Percentiles rank a stretch among this genome's conserved stretches.
phyloP scores from a whole-genome alignment of 2,113 vertebrate genomes.

The Acrocephalus arundinaceus region DNA sequence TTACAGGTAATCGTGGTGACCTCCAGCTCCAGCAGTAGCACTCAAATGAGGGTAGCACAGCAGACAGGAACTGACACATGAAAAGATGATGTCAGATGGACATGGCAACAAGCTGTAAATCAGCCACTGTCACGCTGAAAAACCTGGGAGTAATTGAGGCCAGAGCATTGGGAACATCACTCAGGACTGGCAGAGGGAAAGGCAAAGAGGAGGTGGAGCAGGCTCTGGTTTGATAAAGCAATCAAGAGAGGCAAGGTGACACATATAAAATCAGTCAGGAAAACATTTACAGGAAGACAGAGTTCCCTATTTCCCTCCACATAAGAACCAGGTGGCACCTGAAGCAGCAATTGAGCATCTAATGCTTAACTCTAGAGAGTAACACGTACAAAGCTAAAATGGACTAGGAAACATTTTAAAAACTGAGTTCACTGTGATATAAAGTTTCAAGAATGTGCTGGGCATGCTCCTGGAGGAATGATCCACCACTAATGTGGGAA shows the following conservation, averaged over 20 bases:
- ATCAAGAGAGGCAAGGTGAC: neutral
- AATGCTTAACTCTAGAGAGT: neutral
- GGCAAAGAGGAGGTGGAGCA: neutral
- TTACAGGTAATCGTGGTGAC: neutral
- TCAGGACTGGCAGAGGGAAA: neutral
- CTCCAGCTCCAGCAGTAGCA: neutral
- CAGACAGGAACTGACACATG: neutral
- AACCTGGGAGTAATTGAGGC: neutral
- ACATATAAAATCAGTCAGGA: neutral
- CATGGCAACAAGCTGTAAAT: neutral
- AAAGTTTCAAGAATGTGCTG: neutral
- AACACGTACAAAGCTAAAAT: neutral
- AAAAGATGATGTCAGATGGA: constrained; percentile 2
- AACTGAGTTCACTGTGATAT: neutral
- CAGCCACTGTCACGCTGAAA: neutral
- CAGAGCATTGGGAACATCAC: neutral
- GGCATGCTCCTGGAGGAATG: neutral
- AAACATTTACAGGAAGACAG: neutral
- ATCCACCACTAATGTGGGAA: neutral
- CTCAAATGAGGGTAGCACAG: neutral
- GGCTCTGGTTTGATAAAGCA: neutral
- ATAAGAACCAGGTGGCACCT: neutral
- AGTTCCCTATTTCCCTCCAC: neutral
- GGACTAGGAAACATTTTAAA: neutral
- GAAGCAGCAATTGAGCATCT: neutral